Percentiles rank a stretch among this genome's conserved stretches.
Conservation (phyloP, 2,888 invertebrate species). For the Prostheceraeus crozeri region DNA sequence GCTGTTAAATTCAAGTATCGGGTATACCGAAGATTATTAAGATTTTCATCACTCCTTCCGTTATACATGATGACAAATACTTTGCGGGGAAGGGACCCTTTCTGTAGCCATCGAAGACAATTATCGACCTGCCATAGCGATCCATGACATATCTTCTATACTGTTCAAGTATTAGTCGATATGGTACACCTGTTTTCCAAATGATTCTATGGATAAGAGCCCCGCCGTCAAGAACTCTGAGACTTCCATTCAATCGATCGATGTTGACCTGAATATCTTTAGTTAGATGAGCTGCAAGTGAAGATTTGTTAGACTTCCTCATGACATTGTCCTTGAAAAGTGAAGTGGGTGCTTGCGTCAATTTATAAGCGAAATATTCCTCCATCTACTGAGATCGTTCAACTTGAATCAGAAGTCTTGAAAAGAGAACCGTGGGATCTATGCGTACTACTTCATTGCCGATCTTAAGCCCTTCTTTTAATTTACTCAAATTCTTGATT, state of each 20-base stretch:
- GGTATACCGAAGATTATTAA: too few species aligned
- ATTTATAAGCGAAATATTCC: constrained; percentile 11
- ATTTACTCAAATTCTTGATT: constrained; percentile 17
- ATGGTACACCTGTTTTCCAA: constrained; percentile 14
- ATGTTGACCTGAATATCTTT: constrained; percentile 5
- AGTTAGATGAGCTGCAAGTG: constrained; percentile 6
- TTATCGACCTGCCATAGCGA: neutral
- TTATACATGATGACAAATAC: too few species aligned
- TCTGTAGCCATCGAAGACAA: constrained; percentile 4
- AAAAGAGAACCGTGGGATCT: constrained; percentile 4
- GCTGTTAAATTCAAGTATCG: too few species aligned
- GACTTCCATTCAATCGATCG: constrained; percentile 10
- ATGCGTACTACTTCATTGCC: constrained; percentile 9
- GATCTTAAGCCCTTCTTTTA: constrained; percentile 3
- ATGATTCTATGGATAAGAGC: constrained; percentile 10
- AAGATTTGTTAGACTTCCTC: constrained; percentile 13
- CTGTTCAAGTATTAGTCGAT: neutral
- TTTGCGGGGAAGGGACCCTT: neutral
- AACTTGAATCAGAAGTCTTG: constrained; percentile 10
- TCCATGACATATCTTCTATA: constrained; percentile 16
- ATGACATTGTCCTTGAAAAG: constrained; percentile 5
- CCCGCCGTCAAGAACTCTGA: neutral
- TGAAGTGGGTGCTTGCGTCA: neutral
- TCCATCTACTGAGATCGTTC: constrained; percentile 18
- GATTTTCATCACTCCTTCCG: too few species aligned